Evolutionary conservation across 1,140 invertebrate species (phyloP), one percentile per base, ranked within the genome.

Genomic region (Popillia japonica): DNA sequence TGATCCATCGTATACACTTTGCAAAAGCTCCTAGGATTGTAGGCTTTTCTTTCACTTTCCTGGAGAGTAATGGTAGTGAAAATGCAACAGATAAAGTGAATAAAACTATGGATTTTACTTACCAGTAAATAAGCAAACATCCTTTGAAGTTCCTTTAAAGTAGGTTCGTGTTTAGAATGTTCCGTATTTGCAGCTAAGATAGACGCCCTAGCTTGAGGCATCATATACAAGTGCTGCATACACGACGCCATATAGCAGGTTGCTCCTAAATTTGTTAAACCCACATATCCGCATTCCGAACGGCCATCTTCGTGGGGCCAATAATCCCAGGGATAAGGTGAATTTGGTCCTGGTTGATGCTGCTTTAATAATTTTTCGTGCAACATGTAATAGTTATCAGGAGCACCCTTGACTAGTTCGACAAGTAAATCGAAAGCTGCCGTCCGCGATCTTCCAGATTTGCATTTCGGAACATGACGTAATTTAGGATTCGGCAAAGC

Each of bases 241-340:
- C 96, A 98, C 22, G 96, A 96, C 3, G 97, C 97, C 96, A 98
- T 97, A 86, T 99, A 98, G 86, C 97, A 99, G 0, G 97, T 98
- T 11, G 97, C 97, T 22, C 97, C 97, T 6, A 98, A 88, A 87
- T 99, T 99, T 0, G 96, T 97, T 4, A 98, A 87, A 0, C 97
- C 97, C 0, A 98, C 96, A 87, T 97, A 98, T 6, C 96, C 97
- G 87, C 96, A 98, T 83, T 97, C 95, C 0, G 96, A 95, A 3
- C 96, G 88, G 0, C 96, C 96, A 86, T 98, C 96, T 83, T 98
- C 97, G 79, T 96, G 94, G 0, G 97, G 97, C 97, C 97, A 98
- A 87, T 98, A 97, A 86, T 98, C 97, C 96, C 96, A 98, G 0
- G 96, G 95, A 88, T 98, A 96, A 0, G 95, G 92, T 2, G 93